Evolutionary conservation across 2,888 invertebrate genomes (phyloP).

Genomic region (Atherix ibis): DNA sequence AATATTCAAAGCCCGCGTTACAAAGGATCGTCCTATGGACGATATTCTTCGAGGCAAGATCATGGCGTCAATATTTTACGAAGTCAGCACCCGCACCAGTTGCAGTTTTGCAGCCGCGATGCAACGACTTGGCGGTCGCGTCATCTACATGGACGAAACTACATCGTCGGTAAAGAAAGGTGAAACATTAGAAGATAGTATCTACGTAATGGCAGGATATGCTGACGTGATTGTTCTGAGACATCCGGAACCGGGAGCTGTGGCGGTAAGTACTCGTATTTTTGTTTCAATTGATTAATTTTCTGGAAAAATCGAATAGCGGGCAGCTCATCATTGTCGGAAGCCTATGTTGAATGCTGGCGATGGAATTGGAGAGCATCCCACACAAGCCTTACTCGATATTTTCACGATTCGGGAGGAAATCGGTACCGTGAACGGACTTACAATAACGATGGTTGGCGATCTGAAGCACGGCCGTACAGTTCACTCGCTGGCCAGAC

Average conservation of each 20-base stretch:
- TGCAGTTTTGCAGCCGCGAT: slow-evolving; percentile 95
- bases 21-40: slow-evolving; percentile 68
- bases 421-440: slow-evolving; percentile 94
- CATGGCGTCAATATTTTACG: slow-evolving; percentile 94
- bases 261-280: slow-evolving; percentile 44
- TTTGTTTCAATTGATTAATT: too few relatives aligned
- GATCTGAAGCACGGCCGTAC: slow-evolving; percentile 96
- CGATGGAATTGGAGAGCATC: slow-evolving; percentile 94
- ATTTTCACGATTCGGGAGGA: slow-evolving; percentile 97
- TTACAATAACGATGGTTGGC: slow-evolving; percentile 96
- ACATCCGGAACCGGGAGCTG: slow-evolving; percentile 86
- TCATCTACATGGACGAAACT: slow-evolving; percentile 76
- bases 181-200: slow-evolving; percentile 81
- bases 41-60: slow-evolving; percentile 82
- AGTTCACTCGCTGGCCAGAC: slow-evolving; percentile 88
- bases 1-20: slow-evolving; percentile 62
- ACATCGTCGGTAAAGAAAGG: slow-evolving; percentile 94
- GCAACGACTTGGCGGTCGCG: slow-evolving; percentile 87
- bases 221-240: slow-evolving; percentile 86
- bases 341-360: slow-evolving; percentile 97
- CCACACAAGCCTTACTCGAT: slow-evolving; percentile 93
- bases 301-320: too few relatives aligned
- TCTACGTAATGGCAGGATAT: slow-evolving; percentile 79
- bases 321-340: slow-evolving; percentile 63
- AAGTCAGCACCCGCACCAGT: slow-evolving; percentile 91